Percentiles rank a stretch among this genome's conserved stretches.
These are phyloP conservation scores for Creontiades dilutus DNA, from an alignment of 2,888 invertebrate species.

Conservation along the genomic window DNA sequence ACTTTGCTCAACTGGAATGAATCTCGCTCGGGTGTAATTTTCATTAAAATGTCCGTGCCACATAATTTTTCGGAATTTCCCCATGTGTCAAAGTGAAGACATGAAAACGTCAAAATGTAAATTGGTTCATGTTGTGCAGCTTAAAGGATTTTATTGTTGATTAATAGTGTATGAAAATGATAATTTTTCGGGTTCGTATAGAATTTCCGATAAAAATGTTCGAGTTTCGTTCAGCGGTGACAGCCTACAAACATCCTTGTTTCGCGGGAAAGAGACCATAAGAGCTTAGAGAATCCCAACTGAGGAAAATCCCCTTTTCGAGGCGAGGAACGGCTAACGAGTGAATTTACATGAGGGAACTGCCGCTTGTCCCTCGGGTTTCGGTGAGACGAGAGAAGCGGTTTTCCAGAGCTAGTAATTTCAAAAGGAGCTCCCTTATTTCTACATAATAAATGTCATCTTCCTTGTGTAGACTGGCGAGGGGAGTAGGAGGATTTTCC, in stretches of 20 bases:
- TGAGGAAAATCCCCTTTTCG: not conserved
- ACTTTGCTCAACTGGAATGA: too few relatives aligned
- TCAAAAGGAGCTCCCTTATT: constrained; percentile 51
- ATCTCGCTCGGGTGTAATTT: too few relatives aligned
- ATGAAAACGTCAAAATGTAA: too few relatives aligned
- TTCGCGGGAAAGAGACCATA: not conserved
- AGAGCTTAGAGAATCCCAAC: not conserved
- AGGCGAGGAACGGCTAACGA: constrained; percentile 4
- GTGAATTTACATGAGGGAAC: constrained; percentile 58
- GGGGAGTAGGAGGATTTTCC: not conserved
- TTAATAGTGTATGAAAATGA: too few relatives aligned
- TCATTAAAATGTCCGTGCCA: too few relatives aligned
- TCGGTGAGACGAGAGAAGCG: not conserved
- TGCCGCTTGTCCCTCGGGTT: not conserved
- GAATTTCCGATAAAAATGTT: too few relatives aligned
- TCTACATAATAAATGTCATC: constrained; percentile 59
- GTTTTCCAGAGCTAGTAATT: not conserved
- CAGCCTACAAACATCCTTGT: not conserved
- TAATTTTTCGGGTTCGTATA: too few relatives aligned
- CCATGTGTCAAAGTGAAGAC: too few relatives aligned
- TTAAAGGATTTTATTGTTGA: too few relatives aligned
- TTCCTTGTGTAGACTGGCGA: not conserved
- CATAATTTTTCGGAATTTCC: too few relatives aligned
- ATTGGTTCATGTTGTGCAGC: too few relatives aligned
- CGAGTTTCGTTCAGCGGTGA: too few relatives aligned